Conservation (phyloP, 1,140 invertebrate genomes). For the Philaenus spumarius region DNA sequence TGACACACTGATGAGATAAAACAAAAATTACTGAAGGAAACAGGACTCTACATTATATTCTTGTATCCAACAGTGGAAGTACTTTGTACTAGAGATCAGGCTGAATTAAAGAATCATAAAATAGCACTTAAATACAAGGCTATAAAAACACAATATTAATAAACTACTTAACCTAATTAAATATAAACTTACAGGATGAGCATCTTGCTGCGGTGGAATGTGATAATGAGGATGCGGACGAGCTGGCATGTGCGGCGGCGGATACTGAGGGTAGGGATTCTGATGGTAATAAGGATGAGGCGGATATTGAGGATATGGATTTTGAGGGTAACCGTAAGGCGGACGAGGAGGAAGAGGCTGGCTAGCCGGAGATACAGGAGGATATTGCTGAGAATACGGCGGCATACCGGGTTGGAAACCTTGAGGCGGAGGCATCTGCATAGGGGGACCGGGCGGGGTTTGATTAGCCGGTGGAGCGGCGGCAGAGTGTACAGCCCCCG, state of each 20-base stretch:
- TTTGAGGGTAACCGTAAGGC: conserved; percentile 52
- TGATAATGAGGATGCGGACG: conserved; percentile 43
- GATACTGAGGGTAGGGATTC: conserved; percentile 49
- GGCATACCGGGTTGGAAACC: conserved; percentile 35
- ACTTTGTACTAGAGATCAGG: too few relatives aligned
- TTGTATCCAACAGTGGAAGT: too few relatives aligned
- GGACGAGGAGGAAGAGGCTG: conserved; percentile 45
- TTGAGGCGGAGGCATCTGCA: conserved; percentile 25
- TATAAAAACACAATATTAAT: too few relatives aligned
- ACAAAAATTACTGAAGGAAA: too few relatives aligned
- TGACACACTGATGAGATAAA: too few relatives aligned
- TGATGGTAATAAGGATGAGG: conserved; percentile 49
- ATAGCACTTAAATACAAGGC: too few relatives aligned
- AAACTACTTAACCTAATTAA: too few relatives aligned
- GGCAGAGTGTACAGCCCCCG: conserved; percentile 25
- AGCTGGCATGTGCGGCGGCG: conserved; percentile 42
- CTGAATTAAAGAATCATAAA: too few relatives aligned
- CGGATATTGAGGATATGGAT: conserved; percentile 49
- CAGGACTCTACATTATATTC: too few relatives aligned
- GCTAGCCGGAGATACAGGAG: conserved; percentile 26
- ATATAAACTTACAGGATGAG: conserved; percentile 7
- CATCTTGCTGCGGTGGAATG: conserved; percentile 18
- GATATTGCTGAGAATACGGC: conserved; percentile 35
- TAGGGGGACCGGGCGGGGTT: not conserved
- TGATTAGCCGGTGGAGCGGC: not conserved